Evolutionary conservation across 2,113 vertebrate genomes (phyloP).

Genomic region (Melanerpes aurifrons): DNA sequence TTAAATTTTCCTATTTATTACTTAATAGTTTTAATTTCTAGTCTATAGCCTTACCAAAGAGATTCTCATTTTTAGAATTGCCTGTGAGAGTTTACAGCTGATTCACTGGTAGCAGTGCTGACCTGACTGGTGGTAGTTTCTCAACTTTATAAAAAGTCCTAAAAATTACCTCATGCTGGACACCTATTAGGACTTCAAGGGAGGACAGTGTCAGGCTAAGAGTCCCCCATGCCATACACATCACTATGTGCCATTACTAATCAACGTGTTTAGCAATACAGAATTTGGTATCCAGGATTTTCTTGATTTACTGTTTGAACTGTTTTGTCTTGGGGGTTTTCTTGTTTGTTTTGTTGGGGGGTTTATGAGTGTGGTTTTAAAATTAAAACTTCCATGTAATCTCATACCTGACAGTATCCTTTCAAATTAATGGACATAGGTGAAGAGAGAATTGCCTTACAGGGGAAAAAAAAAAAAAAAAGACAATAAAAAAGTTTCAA

Average conservation of each 20-base stretch:
- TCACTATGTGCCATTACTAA: neutral
- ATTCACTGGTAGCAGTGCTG: neutral
- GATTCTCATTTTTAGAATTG: neutral
- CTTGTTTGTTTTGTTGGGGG: neutral
- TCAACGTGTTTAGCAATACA: neutral
- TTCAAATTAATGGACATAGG: neutral
- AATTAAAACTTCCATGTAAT: neutral
- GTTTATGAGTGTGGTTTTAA: neutral
- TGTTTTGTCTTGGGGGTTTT: neutral
- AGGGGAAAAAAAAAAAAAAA: neutral
- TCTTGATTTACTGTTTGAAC: neutral
- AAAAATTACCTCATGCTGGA: neutral
- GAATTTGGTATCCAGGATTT: neutral
- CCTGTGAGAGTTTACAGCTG: neutral
- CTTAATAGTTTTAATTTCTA: conserved; percentile 2
- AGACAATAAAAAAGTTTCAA: neutral
- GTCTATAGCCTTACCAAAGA: conserved; percentile 5
- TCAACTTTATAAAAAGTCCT: neutral
- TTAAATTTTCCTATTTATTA: conserved; percentile 47
- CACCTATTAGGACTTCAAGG: neutral
- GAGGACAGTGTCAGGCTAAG: conserved; percentile 1
- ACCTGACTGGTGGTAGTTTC: neutral
- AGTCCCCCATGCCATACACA: neutral
- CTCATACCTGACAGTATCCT: neutral
- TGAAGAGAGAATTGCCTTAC: conserved; percentile 15